Evolutionary conservation across 2,113 vertebrate genomes (phyloP).

Genomic region (Mesembrinibis cayennensis): DNA sequence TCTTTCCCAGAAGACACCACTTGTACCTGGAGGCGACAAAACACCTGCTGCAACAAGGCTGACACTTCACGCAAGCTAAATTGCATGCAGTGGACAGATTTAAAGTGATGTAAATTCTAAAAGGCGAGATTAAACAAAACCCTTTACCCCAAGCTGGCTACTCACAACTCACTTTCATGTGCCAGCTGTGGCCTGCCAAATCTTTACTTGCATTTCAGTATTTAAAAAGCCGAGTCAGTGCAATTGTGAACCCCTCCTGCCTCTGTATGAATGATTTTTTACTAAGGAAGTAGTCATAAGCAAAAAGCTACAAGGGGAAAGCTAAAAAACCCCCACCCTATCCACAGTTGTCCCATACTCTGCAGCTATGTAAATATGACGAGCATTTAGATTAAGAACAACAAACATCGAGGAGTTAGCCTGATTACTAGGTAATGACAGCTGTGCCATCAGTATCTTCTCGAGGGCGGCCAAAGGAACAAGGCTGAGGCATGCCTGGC

Average conservation of each 20-base stretch:
- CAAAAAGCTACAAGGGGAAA: not conserved
- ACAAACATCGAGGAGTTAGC: not conserved
- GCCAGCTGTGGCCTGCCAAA: not conserved
- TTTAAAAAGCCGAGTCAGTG: not conserved
- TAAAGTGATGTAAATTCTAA: not conserved
- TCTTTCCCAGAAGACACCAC: not conserved
- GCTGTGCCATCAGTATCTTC: not conserved
- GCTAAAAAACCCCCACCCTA: not conserved
- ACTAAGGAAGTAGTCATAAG: not conserved
- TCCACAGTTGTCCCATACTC: not conserved
- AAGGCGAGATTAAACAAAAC: not conserved
- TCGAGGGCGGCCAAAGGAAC: not conserved
- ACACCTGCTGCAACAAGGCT: not conserved
- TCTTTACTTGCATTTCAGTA: not conserved
- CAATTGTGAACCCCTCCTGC: not conserved
- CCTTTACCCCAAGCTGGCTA: not conserved
- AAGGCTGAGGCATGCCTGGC: accelerated
- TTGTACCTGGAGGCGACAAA: not conserved
- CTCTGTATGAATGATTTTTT: not conserved
- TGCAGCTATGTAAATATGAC: not conserved
- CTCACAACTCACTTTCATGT: not conserved
- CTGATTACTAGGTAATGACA: not conserved
- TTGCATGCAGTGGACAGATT: not conserved
- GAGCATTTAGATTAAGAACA: not conserved
- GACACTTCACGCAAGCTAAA: not conserved